Percentiles rank a stretch among this genome's conserved stretches.
phyloP scores from a whole-genome alignment of 1,140 invertebrate species.

The Drosophila subobscura region DNA sequence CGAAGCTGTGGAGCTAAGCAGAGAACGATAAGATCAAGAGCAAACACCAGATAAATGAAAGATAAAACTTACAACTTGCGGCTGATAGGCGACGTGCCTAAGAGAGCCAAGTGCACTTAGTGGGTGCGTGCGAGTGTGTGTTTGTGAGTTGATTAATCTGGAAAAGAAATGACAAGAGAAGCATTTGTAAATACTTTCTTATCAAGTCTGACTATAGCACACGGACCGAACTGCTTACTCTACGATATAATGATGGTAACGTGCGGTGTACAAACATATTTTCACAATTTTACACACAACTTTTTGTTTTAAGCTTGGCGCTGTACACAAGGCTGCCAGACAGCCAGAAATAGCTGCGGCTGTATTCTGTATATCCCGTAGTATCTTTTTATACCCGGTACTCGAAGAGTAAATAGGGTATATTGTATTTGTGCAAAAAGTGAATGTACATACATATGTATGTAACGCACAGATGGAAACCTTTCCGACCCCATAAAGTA shows the following conservation, averaged over 20 bases:
- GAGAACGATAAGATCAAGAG: constrained; percentile 53
- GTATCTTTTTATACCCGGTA: no score
- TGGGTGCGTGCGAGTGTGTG: constrained; percentile 10
- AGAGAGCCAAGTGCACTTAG: constrained; percentile 62
- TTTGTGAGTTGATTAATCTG: constrained; percentile 4
- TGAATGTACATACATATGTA: no score
- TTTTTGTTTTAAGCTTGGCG: constrained; percentile 14
- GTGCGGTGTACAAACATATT: constrained; percentile 39
- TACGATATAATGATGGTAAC: constrained; percentile 53
- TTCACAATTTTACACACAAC: no score
- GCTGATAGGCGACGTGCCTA: background rate
- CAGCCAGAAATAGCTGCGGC: background rate
- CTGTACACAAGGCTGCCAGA: constrained; percentile 13
- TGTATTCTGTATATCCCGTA: no score
- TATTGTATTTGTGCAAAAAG: no score
- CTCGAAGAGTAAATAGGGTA: no score
- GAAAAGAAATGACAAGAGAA: constrained; percentile 7
- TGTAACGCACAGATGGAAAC: no score
- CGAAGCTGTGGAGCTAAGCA: constrained; percentile 42
- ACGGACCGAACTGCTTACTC: constrained; percentile 44
- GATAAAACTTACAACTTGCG: constrained; percentile 46
- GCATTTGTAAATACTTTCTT: constrained; percentile 29
- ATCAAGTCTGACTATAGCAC: constrained; percentile 37
- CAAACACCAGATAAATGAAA: constrained; percentile 64
- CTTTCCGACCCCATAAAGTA: no score